A percentile compares a stretch with the other conserved stretches of the same genome.
These are phyloP conservation scores for Loxodonta africana DNA, from an alignment of 2,113 vertebrate genomes.

Conservation along the genomic window DNA sequence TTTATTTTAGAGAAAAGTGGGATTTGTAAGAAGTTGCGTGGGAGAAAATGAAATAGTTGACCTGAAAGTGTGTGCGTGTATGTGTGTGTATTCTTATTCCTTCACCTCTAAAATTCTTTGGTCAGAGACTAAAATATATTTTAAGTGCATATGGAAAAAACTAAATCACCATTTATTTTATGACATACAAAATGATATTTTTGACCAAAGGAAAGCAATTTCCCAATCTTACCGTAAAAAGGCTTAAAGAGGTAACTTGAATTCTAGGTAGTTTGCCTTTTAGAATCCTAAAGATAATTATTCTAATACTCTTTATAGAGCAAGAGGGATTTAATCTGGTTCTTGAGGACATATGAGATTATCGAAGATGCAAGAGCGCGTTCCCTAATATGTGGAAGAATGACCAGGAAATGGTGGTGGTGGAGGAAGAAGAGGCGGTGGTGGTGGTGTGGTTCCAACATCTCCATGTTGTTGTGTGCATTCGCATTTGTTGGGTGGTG, in stretches of 20 bases:
- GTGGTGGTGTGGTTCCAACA: background rate
- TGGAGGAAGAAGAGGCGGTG: background rate
- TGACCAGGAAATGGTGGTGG: background rate
- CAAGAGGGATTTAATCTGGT: background rate
- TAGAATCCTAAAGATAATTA: background rate
- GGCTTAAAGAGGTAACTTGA: background rate
- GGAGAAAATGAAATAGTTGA: background rate
- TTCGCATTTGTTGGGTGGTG: background rate
- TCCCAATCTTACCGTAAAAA: constrained; percentile 26
- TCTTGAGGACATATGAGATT: background rate
- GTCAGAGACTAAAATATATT: background rate
- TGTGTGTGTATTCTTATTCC: background rate
- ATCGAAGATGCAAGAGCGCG: background rate
- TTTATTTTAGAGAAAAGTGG: background rate
- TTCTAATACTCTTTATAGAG: background rate
- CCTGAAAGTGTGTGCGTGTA: background rate
- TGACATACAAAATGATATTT: background rate
- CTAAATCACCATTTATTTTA: background rate
- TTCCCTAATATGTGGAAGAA: background rate
- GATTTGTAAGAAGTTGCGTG: background rate
- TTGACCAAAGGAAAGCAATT: constrained; percentile 22
- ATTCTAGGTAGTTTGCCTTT: background rate
- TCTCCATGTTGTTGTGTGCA: background rate
- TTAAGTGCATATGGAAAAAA: background rate
- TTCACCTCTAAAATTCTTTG: background rate